Evolutionary conservation across 2,888 invertebrate species (phyloP).

Genomic region (Drosophila gaucha): DNA sequence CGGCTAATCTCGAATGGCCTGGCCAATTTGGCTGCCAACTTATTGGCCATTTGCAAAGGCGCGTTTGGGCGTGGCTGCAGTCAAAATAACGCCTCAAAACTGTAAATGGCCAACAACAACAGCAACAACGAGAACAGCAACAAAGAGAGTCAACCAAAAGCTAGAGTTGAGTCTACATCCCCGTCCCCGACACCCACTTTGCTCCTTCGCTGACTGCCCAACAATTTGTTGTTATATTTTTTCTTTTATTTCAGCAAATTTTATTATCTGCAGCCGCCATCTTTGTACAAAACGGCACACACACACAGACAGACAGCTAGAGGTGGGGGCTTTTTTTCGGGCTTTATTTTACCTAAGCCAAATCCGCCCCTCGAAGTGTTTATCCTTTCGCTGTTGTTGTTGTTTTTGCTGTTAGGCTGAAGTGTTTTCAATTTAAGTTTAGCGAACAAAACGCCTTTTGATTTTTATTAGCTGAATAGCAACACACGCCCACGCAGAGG

Average conservation of each 20-base stretch:
- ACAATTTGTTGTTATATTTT: slow-evolving; percentile 30
- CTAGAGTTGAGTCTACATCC: slow-evolving; percentile 34
- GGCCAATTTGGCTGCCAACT: slow-evolving; percentile 65
- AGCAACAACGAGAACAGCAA: slow-evolving; percentile 11
- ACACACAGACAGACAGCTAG: slow-evolving; percentile 30
- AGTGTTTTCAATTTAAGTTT: slow-evolving; percentile 85
- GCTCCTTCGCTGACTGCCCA: slow-evolving; percentile 14
- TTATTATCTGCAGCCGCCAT: slow-evolving; percentile 76
- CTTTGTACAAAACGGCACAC: slow-evolving; percentile 76
- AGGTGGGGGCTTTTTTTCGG: slow-evolving; percentile 29
- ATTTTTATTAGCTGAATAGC: slow-evolving; percentile 74
- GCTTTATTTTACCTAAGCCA: slow-evolving; percentile 68
- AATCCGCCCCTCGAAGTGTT: slow-evolving; percentile 82
- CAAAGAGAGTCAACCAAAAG: slow-evolving; percentile 13
- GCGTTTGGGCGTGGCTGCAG: slow-evolving; percentile 58
- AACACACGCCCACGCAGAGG: slow-evolving; percentile 32
- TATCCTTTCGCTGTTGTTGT: slow-evolving; percentile 60
- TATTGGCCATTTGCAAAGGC: slow-evolving; percentile 61
- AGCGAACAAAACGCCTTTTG: slow-evolving; percentile 83
- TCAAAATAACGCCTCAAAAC: slow-evolving; percentile 77
- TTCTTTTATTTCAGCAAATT: slow-evolving; percentile 68
- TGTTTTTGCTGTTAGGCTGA: slow-evolving; percentile 54
- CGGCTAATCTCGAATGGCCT: slow-evolving; percentile 71
- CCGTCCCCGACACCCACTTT: not conserved
- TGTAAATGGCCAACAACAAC: slow-evolving; percentile 67